Evolutionary conservation across 2,797 vertebrate species (phyloP).

Genomic region (Lacerta agilis): DNA sequence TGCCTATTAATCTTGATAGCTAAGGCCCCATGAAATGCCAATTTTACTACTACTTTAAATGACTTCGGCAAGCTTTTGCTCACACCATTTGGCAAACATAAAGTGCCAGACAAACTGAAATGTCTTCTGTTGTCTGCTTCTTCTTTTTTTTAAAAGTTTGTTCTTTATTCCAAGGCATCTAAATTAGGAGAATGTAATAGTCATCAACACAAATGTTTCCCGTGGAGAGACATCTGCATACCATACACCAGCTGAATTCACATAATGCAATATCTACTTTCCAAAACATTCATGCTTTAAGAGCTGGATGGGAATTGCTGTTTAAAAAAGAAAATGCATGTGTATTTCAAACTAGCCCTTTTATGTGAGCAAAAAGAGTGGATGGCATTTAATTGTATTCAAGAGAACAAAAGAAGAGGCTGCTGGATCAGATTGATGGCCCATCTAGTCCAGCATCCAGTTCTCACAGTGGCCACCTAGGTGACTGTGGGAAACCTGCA

Average conservation of each 20-base stretch:
- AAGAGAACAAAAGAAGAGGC: background rate
- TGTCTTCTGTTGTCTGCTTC: conserved; percentile 59
- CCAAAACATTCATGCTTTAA: conserved; percentile 34
- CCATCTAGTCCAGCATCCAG: too few relatives aligned
- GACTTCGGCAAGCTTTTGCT: conserved; percentile 63
- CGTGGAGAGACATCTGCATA: conserved; percentile 62
- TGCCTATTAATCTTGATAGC: conserved; percentile 58
- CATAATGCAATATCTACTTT: conserved; percentile 49
- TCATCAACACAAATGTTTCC: conserved; percentile 59
- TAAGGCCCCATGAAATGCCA: conserved; percentile 65
- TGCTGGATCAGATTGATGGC: too few relatives aligned
- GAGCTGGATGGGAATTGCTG: background rate
- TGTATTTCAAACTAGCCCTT: background rate
- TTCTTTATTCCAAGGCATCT: conserved; percentile 59
- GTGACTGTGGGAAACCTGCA: too few relatives aligned
- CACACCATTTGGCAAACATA: conserved; percentile 68
- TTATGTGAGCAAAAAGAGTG: background rate
- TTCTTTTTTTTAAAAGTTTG: conserved; percentile 37
- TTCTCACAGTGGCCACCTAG: too few relatives aligned
- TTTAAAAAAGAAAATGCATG: conserved; percentile 1
- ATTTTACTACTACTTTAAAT: conserved; percentile 74
- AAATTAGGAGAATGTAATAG: conserved; percentile 70
- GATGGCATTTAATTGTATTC: background rate
- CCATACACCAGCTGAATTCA: conserved; percentile 43
- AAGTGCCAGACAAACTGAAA: conserved; percentile 65